Evolutionary conservation across 2,113 vertebrate species (phyloP).

Genomic region (Pogonocichla stellata): DNA sequence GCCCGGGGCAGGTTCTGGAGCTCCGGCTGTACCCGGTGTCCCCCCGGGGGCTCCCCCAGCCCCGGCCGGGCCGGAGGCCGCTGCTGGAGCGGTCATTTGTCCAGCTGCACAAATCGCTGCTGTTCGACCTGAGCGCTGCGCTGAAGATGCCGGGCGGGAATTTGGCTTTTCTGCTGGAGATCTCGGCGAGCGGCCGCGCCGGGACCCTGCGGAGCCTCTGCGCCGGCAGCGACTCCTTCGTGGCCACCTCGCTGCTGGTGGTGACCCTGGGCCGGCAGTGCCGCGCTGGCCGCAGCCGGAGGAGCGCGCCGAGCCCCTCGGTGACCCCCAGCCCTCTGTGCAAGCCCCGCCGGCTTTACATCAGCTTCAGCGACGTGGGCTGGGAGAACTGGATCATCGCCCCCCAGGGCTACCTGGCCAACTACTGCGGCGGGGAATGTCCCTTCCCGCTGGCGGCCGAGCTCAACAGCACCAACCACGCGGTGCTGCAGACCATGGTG

Average conservation of each 20-base stretch:
- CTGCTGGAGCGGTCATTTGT: constrained; percentile 76
- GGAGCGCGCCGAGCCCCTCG: background rate
- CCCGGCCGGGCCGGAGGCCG: constrained; percentile 40
- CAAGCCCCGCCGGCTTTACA: constrained; percentile 85
- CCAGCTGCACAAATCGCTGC: constrained; percentile 66
- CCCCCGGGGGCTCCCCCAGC: constrained; percentile 26
- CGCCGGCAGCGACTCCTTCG: constrained; percentile 9
- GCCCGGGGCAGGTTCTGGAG: constrained; percentile 48
- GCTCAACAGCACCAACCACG: constrained; percentile 91
- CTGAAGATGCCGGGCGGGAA: constrained; percentile 40
- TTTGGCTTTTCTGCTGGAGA: constrained; percentile 76
- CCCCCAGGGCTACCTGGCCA: constrained; percentile 91
- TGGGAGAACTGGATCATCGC: constrained; percentile 98
- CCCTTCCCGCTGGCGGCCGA: constrained; percentile 84
- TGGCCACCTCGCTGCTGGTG: constrained; percentile 76
- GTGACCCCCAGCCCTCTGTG: constrained; percentile 76
- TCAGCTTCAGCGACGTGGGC: constrained; percentile 92
- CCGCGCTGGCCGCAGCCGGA: background rate
- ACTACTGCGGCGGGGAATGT: constrained; percentile 92
- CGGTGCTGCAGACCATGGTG: constrained; percentile 90
- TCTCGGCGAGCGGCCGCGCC: background rate
- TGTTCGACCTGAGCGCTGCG: constrained; percentile 77
- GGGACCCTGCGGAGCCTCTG: background rate
- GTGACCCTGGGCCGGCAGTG: constrained; percentile 86
- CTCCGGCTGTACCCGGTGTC: constrained; percentile 74